These are phyloP conservation scores for Chaetodon trifasciatus DNA, from an alignment of 2,797 vertebrate species.

Conservation along the genomic window DNA sequence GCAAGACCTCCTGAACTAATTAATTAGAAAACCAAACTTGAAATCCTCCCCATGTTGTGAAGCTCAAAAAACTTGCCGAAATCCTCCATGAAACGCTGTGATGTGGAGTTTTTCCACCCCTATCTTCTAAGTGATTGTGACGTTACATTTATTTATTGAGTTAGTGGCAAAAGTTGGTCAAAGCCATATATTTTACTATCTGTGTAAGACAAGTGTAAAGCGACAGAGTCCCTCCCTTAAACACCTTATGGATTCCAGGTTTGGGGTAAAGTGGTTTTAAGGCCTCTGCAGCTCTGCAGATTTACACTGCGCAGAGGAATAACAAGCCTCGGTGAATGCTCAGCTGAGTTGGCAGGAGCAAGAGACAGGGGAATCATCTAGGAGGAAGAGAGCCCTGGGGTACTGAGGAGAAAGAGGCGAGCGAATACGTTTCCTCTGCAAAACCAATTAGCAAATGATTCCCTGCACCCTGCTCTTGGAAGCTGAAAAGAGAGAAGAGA, in stretches of 20 bases:
- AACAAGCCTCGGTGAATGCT: constrained; percentile 78
- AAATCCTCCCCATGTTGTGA: constrained; percentile 19
- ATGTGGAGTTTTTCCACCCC: background rate
- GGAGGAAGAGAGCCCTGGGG: constrained; percentile 79
- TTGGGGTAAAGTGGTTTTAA: constrained; percentile 58
- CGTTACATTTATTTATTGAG: constrained; percentile 27
- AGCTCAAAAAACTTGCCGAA: constrained; percentile 22
- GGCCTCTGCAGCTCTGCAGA: constrained; percentile 70
- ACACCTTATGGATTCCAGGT: constrained; percentile 64
- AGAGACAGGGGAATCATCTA: constrained; percentile 82
- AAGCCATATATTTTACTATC: constrained; percentile 36
- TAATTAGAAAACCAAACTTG: constrained; percentile 46
- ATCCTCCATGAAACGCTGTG: background rate
- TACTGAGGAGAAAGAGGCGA: constrained; percentile 78
- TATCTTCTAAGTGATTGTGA: constrained; percentile 20
- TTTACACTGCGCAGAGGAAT: constrained; percentile 71
- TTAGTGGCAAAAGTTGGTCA: constrained; percentile 32
- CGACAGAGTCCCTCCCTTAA: constrained; percentile 45
- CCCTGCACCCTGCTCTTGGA: constrained; percentile 74
- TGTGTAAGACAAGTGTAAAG: constrained; percentile 41
- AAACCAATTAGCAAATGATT: constrained; percentile 87
- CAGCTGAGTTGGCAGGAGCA: constrained; percentile 81
- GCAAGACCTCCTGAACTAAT: constrained; percentile 49
- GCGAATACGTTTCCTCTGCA: constrained; percentile 79
- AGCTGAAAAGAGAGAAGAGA: constrained; percentile 68